A percentile compares a stretch with the other conserved stretches of the same genome.
These are phyloP conservation scores for Trematomus bernacchii DNA, from an alignment of 2,797 vertebrate genomes.

Conservation along the genomic window DNA sequence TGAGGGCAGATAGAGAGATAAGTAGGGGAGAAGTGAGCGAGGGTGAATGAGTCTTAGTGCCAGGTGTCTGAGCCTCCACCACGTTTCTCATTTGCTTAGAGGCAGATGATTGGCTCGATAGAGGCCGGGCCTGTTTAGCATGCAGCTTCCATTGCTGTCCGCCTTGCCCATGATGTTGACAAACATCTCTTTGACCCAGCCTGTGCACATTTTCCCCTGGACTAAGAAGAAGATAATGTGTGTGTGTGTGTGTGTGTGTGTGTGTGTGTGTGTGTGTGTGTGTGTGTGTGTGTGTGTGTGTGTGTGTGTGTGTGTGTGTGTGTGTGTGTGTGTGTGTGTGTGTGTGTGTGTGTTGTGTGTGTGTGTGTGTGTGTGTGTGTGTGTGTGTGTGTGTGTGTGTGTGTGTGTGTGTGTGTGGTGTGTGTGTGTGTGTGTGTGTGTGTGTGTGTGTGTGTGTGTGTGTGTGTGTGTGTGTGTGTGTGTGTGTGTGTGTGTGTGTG, in stretches of 20 bases:
- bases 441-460: slow-evolving; percentile 9
- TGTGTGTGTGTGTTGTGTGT: neutral
- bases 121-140: slow-evolving; percentile 79
- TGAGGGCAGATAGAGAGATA: slow-evolving; percentile 63
- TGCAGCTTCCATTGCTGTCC: slow-evolving; percentile 73
- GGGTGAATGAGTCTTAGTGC: slow-evolving; percentile 66
- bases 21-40: slow-evolving; percentile 48
- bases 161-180: slow-evolving; percentile 82
- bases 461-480: slow-evolving; percentile 19
- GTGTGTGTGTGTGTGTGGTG: slow-evolving; percentile 16
- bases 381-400: slow-evolving; percentile 1
- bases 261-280: slow-evolving; percentile 19
- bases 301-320: slow-evolving; percentile 33
- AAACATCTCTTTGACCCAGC: slow-evolving; percentile 85
- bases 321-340: slow-evolving; percentile 18
- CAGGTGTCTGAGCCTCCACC: slow-evolving; percentile 76
- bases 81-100: slow-evolving; percentile 71
- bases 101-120: slow-evolving; percentile 75
- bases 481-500: slow-evolving; percentile 21
- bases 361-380: slow-evolving; percentile 27
- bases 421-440: slow-evolving; percentile 31
- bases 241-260: slow-evolving; percentile 14
- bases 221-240: slow-evolving; percentile 43
- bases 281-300: slow-evolving; percentile 22
- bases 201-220: slow-evolving; percentile 72